Conservation (phyloP, 2,888 invertebrate species). For the Rhynchonema sp. region DNA sequence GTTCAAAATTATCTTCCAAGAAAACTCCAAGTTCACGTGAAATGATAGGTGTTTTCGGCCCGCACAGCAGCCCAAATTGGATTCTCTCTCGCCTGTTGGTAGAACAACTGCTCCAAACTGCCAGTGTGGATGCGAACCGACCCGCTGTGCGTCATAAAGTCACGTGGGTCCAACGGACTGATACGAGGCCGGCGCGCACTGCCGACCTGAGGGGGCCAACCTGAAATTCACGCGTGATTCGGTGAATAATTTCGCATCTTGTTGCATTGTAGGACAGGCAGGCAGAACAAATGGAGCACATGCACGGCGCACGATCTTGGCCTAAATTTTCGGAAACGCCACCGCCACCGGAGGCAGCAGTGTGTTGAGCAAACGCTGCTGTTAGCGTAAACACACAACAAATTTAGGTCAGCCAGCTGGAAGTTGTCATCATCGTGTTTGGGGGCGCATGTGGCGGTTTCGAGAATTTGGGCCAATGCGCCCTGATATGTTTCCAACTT, state of each 20-base stretch:
- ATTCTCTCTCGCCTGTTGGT: slow-evolving; percentile 16
- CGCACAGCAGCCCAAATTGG: neutral
- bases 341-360: too few species aligned
- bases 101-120: slow-evolving; percentile 49
- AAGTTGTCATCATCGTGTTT: too few species aligned
- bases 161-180: slow-evolving; percentile 33
- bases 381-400: too few species aligned
- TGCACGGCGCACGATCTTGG: neutral
- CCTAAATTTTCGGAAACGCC: too few species aligned
- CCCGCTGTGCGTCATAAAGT: slow-evolving; percentile 54
- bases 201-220: slow-evolving; percentile 6
- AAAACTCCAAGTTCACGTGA: slow-evolving; percentile 42
- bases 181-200: neutral
- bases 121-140: slow-evolving; percentile 59
- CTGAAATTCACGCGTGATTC: too few species aligned
- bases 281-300: neutral
- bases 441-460: too few species aligned
- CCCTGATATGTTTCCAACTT: too few species aligned
- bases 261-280: too few species aligned
- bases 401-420: too few species aligned
- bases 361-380: too few species aligned
- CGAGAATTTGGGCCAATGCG: too few species aligned
- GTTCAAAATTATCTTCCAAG: neutral
- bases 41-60: slow-evolving; percentile 64
- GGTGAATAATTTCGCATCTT: too few species aligned